These are phyloP conservation scores for Helarctos malayanus DNA, from an alignment of 2,797 vertebrate species.

Conservation along the genomic window DNA sequence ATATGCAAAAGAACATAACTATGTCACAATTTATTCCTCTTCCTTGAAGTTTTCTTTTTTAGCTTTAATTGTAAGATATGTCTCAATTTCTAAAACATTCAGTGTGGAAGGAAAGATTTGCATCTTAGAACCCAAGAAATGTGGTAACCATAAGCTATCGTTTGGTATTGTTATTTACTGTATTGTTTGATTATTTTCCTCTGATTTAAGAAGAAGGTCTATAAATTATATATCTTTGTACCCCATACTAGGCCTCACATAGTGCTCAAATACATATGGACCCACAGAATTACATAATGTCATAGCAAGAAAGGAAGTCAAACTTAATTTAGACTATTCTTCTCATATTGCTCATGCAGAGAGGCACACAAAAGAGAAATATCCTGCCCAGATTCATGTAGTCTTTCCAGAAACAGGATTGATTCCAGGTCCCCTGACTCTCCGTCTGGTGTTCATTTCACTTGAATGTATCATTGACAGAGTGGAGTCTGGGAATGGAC, in stretches of 20 bases:
- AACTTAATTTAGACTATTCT: neutral
- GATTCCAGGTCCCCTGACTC: neutral
- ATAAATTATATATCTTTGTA: neutral
- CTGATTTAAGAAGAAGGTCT: neutral
- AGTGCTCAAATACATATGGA: neutral
- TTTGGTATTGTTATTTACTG: neutral
- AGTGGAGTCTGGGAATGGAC: neutral
- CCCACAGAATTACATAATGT: neutral
- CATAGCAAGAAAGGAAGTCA: neutral
- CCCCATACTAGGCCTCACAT: neutral
- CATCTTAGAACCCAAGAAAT: neutral
- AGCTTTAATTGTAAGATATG: neutral
- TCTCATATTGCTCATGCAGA: neutral
- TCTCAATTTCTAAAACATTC: neutral
- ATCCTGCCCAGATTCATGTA: neutral
- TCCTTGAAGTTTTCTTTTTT: neutral
- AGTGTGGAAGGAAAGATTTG: neutral
- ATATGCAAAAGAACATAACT: neutral
- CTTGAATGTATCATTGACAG: neutral
- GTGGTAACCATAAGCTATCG: neutral
- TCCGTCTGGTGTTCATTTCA: neutral
- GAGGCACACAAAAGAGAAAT: neutral
- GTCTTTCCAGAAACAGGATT: neutral
- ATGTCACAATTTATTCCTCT: neutral
- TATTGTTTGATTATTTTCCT: conserved; percentile 34